phyloP scores from a whole-genome alignment of 2,797 vertebrate genomes.

The Intellagama lesueurii region DNA sequence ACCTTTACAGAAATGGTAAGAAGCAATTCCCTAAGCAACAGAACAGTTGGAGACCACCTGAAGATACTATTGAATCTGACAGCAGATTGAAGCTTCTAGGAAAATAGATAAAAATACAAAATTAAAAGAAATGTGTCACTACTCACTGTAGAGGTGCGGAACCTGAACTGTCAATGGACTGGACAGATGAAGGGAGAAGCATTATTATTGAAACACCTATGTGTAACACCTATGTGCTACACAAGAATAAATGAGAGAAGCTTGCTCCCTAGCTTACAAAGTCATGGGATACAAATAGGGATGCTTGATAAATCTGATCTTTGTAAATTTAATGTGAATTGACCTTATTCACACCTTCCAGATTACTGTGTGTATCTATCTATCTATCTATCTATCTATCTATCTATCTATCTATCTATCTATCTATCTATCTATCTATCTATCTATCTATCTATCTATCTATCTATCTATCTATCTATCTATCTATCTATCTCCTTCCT shows the following conservation, averaged over 20 bases:
- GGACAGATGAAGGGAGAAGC: background rate
- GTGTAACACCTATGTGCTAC: background rate
- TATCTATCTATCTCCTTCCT: no score
- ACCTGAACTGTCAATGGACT: background rate
- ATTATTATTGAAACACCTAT: background rate
- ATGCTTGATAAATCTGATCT: background rate
- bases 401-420: no score
- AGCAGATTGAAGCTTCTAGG: background rate
- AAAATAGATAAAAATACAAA: background rate
- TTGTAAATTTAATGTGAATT: background rate
- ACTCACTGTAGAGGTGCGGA: background rate
- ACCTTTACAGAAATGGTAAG: slow-evolving; percentile 6
- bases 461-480: no score
- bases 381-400: no score
- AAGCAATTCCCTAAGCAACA: slow-evolving; percentile 21
- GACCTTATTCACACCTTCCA: background rate
- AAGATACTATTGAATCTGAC: background rate
- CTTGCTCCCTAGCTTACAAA: background rate
- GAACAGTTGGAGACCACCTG: background rate
- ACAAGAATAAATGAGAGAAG: background rate
- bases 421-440: no score
- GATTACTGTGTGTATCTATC: background rate
- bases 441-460: no score
- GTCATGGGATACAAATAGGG: background rate
- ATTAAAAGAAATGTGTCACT: background rate